Conservation (phyloP, 2,888 invertebrate genomes). For the Drosophila nigritarsus region DNA sequence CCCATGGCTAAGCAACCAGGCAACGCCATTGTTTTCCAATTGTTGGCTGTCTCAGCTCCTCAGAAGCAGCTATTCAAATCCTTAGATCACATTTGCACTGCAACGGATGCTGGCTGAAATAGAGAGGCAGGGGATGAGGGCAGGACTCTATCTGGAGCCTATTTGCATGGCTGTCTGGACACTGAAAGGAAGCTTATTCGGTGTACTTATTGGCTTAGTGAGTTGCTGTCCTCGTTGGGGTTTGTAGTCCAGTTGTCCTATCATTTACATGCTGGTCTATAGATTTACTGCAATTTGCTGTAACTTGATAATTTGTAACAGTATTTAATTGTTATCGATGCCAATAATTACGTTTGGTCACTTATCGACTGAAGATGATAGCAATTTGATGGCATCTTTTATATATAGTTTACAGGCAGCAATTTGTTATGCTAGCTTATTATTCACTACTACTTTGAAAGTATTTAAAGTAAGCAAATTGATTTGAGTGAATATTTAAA, state of each 20-base stretch:
- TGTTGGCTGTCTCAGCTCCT: conserved; percentile 24
- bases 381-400: background rate
- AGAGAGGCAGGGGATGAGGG: background rate
- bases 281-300: conserved; percentile 26
- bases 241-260: conserved; percentile 6
- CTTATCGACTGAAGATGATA: background rate
- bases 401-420: background rate
- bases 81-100: conserved; percentile 34
- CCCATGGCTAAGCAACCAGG: conserved; percentile 31
- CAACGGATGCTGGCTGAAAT: conserved; percentile 26
- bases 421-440: background rate
- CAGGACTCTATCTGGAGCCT: conserved; percentile 27
- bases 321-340: conserved; percentile 44
- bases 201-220: conserved; percentile 40
- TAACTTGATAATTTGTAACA: conserved; percentile 22
- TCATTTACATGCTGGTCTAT: conserved; percentile 38
- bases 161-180: conserved; percentile 59
- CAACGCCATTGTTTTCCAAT: conserved; percentile 52
- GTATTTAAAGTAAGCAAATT: background rate
- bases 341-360: conserved; percentile 23
- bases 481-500: background rate
- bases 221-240: conserved; percentile 2
- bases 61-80: conserved; percentile 4
- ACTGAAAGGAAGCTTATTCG: conserved; percentile 46
- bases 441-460: background rate